These are phyloP conservation scores for Amphipoea oculea DNA, from an alignment of 2,888 invertebrate species.

Conservation along the genomic window DNA sequence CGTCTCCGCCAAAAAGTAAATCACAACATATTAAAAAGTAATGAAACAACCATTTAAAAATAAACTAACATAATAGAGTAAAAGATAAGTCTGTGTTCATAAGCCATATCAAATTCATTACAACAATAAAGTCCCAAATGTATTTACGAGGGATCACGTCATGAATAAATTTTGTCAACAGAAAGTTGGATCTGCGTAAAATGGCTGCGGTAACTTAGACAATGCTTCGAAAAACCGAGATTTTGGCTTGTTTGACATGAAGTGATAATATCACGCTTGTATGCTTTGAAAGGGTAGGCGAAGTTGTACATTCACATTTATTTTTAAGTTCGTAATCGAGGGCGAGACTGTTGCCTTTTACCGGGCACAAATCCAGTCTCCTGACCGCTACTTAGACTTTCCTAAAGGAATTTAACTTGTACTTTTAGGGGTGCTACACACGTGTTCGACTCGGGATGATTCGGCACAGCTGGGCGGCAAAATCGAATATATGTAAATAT, in stretches of 20 bases:
- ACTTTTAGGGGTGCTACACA: neutral
- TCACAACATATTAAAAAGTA: conserved; percentile 35
- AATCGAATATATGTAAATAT: neutral
- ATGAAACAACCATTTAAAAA: conserved; percentile 62
- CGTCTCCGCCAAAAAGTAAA: conserved; percentile 14
- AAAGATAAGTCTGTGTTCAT: conserved; percentile 84
- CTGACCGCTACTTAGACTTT: too few relatives aligned
- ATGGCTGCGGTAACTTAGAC: conserved; percentile 84
- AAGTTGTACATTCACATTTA: neutral
- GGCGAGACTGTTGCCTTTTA: neutral
- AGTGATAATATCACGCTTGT: neutral
- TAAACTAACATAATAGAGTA: conserved; percentile 69
- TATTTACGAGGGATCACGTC: conserved; percentile 89
- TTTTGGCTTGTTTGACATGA: conserved; percentile 32
- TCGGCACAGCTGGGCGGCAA: neutral
- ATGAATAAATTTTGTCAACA: conserved; percentile 89
- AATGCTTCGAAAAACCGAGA: conserved; percentile 73
- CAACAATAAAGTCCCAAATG: conserved; percentile 89
- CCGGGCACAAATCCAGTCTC: neutral
- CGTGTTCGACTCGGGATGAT: neutral
- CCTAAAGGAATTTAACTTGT: neutral
- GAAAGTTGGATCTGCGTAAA: conserved; percentile 88
- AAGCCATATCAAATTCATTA: conserved; percentile 90
- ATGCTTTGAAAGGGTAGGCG: neutral
- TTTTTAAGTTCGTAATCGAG: neutral